phyloP scores from a whole-genome alignment of 2,888 invertebrate genomes.

The Zygaena filipendulae region DNA sequence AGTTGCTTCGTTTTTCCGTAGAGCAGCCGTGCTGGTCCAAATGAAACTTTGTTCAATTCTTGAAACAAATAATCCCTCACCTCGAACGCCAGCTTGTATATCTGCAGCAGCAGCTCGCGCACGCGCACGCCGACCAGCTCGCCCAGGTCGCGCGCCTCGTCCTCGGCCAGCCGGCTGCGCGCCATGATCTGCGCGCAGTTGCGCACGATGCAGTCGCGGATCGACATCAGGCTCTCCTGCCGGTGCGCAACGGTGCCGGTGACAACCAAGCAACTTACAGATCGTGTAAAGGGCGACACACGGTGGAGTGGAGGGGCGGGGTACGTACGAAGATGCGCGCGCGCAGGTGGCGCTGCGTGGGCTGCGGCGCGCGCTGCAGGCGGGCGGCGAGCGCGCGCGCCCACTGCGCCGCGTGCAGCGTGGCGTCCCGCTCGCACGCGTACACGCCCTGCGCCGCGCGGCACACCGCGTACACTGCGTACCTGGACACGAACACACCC shows the following conservation, averaged over 20 bases:
- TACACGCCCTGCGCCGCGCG: conserved; percentile 84
- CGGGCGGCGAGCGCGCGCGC: conserved; percentile 74
- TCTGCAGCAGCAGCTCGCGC: conserved; percentile 75
- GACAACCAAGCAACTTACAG: neutral
- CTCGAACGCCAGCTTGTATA: conserved; percentile 92
- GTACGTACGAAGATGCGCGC: conserved; percentile 33
- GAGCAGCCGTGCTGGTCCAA: neutral
- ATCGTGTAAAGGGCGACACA: neutral
- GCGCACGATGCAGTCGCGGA: conserved; percentile 37
- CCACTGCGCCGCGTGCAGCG: conserved; percentile 83
- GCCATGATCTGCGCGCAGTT: conserved; percentile 35
- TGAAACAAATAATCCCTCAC: conserved; percentile 47
- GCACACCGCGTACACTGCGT: conserved; percentile 67
- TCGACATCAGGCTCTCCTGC: conserved; percentile 41
- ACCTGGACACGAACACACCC: conserved; percentile 19
- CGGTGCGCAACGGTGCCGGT: no score
- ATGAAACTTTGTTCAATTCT: no score
- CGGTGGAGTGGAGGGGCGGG: conserved; percentile 12
- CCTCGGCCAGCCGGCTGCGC: conserved; percentile 19
- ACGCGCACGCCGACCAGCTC: conserved; percentile 36
- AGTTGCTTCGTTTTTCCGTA: neutral
- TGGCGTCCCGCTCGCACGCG: conserved; percentile 80
- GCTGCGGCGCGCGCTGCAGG: conserved; percentile 30
- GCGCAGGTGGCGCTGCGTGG: conserved; percentile 26
- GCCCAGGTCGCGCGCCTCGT: conserved; percentile 19